Conservation (phyloP, 2,888 invertebrate genomes). For the Anthophora plumipes region DNA sequence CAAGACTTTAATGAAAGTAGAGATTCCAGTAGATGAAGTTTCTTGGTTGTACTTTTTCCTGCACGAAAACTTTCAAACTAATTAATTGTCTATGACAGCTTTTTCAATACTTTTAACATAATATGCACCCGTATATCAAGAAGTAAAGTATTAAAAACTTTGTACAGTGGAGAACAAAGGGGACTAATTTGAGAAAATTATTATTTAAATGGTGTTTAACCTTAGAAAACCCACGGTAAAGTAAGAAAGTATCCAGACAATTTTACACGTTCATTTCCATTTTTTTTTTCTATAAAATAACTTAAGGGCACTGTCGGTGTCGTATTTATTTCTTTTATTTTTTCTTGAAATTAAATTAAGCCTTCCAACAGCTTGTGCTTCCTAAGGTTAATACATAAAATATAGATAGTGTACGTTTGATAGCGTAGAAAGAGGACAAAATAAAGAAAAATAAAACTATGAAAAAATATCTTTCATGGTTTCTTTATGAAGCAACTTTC, state of each 20-base stretch:
- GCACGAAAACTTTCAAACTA: neutral
- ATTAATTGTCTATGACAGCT: neutral
- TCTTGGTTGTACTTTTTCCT: neutral
- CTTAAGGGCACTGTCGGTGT: too few species aligned
- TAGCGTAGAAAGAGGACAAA: neutral
- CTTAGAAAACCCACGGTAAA: too few species aligned
- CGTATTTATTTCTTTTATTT: too few species aligned
- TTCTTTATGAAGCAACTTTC: too few species aligned
- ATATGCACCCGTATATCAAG: neutral
- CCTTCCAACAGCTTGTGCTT: too few species aligned
- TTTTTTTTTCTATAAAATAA: too few species aligned
- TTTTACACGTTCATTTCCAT: too few species aligned
- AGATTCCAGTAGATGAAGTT: neutral
- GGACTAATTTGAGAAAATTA: neutral
- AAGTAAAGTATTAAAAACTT: neutral
- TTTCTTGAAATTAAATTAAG: neutral
- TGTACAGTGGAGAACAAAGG: neutral
- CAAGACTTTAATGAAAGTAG: neutral
- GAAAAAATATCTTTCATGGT: too few species aligned
- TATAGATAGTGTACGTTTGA: neutral
- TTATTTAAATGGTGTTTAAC: neutral
- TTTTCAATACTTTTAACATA: neutral
- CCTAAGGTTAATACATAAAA: too few species aligned
- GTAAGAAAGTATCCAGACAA: too few species aligned
- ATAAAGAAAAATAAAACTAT: neutral